Base-by-base conservation (phyloP, 37 sponge, comb jelly and placozoan species). In the Spongilla lacustris region DNA sequence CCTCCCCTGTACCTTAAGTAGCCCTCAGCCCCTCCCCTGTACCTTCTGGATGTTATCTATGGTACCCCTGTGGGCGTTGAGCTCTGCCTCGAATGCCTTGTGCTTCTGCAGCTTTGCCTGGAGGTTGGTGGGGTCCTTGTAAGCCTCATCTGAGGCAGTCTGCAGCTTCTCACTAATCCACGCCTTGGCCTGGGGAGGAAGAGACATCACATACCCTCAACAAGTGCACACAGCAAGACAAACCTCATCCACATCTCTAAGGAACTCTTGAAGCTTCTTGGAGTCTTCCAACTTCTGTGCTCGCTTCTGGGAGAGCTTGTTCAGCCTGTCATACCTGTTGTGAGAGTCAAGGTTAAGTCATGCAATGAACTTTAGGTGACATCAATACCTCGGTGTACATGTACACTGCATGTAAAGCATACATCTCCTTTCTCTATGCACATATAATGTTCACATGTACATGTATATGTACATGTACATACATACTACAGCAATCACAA, bases 31-130 rank as follows among this genome's bases (percentile, higher is more conserved):
- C 58, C 19, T 58, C 58, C 19, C 58, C 58, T 58, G 58, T 50
- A 91, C 92, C 83, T 81, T 81, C 33, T 77, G 78, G 13, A 96
- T 89, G 12, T 74, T 71, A 81, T 96, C 92, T 31, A 96, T 92
- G 27, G 89, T 78, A 14, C 87, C 95, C 79, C 89, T 85, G 71
- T 95, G 93, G 73, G 96, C 86, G 0, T 88, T 71, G 73, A 96
- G 89, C 81, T 97, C 98, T 26, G 94, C 94, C 84, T 96, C 96
- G 69, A 96, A 96, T 28, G 98, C 91, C 50, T 91, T 85, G 82
- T 97, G 98, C 41, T 96, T 89, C 88, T 97, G 96, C 41, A 97
- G 87, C 79, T 97, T 97, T 77, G 78, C 80, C 86, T 93, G 96
- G 8, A 97, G 91, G 85, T 97, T 96, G 35, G 90, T 91, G 2